A percentile compares a stretch with the other conserved stretches of the same genome.
These are phyloP conservation scores for Corvus cornix DNA, from an alignment of 2,113 vertebrate genomes.

Conservation along the genomic window DNA sequence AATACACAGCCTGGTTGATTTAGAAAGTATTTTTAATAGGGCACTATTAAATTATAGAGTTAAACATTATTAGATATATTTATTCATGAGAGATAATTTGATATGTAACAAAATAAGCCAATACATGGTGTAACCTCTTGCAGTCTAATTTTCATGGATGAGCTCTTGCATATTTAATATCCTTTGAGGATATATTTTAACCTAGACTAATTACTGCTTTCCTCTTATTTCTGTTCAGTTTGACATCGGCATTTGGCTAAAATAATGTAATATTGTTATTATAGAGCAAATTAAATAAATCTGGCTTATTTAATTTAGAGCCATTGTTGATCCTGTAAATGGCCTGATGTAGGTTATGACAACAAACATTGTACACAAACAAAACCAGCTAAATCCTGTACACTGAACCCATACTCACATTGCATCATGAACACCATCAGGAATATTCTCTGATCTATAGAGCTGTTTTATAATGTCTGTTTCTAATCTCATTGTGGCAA, in stretches of 20 bases:
- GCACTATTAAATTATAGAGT: slow-evolving; percentile 77
- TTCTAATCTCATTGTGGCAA: not conserved
- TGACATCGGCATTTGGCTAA: slow-evolving; percentile 71
- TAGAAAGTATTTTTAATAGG: slow-evolving; percentile 74
- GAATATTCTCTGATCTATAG: not conserved
- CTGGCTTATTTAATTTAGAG: slow-evolving; percentile 60
- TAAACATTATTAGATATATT: slow-evolving; percentile 79
- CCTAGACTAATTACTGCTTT: slow-evolving; percentile 80
- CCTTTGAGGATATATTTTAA: slow-evolving; percentile 80
- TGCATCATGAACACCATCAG: not conserved
- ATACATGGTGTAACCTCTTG: slow-evolving; percentile 77
- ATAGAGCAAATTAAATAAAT: slow-evolving; percentile 66
- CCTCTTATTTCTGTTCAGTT: slow-evolving; percentile 73
- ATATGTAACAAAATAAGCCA: slow-evolving; percentile 81
- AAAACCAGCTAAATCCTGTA: not conserved
- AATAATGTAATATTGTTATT: slow-evolving; percentile 77
- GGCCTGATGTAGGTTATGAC: slow-evolving; percentile 1
- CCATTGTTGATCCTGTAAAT: slow-evolving; percentile 51
- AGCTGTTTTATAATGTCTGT: not conserved
- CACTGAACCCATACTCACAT: not conserved
- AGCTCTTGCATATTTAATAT: slow-evolving; percentile 82
- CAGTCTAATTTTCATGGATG: slow-evolving; percentile 81
- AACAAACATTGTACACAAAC: not conserved
- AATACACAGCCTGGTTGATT: slow-evolving; percentile 69
- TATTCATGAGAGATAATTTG: slow-evolving; percentile 83